A percentile compares a stretch with the other conserved stretches of the same genome.
These are phyloP conservation scores for Drosophila prolongata DNA, from an alignment of 2,888 invertebrate genomes.

Conservation along the genomic window DNA sequence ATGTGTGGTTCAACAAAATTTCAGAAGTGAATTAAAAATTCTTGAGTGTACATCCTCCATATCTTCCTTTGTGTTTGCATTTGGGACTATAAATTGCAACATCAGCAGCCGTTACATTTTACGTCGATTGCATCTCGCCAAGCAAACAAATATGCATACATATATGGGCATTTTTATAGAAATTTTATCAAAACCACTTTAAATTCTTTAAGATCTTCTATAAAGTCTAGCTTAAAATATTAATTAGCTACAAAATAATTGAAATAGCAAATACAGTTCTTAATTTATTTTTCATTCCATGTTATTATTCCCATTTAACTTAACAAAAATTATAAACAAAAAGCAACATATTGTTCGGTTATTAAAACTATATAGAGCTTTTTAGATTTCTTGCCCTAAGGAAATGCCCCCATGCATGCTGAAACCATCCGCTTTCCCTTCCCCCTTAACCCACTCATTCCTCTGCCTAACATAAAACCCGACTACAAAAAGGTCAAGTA, in stretches of 20 bases:
- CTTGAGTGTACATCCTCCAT: conserved; percentile 5
- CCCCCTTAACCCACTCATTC: conserved; percentile 3
- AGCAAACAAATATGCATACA: conserved; percentile 12
- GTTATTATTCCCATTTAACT: too few relatives aligned
- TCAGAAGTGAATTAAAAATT: neutral
- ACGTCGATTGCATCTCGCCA: conserved; percentile 29
- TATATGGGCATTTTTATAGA: conserved; percentile 1
- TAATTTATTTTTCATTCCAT: too few relatives aligned
- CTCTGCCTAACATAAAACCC: conserved; percentile 1
- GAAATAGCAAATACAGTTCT: too few relatives aligned
- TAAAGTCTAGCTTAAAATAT: too few relatives aligned
- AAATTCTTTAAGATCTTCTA: too few relatives aligned
- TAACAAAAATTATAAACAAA: too few relatives aligned
- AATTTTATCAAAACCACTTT: too few relatives aligned
- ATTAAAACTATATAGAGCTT: too few relatives aligned
- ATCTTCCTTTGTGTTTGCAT: conserved; percentile 27
- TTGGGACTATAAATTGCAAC: conserved; percentile 47
- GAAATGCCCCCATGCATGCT: conserved; percentile 17
- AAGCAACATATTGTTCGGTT: too few relatives aligned
- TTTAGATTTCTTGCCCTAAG: neutral
- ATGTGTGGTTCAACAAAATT: neutral
- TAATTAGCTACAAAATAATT: too few relatives aligned
- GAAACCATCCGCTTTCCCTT: conserved; percentile 1
- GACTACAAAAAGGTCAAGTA: conserved; percentile 50
- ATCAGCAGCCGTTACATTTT: conserved; percentile 45